Conservation (phyloP, 2,113 vertebrate species). For the Nesogale talazaci region DNA sequence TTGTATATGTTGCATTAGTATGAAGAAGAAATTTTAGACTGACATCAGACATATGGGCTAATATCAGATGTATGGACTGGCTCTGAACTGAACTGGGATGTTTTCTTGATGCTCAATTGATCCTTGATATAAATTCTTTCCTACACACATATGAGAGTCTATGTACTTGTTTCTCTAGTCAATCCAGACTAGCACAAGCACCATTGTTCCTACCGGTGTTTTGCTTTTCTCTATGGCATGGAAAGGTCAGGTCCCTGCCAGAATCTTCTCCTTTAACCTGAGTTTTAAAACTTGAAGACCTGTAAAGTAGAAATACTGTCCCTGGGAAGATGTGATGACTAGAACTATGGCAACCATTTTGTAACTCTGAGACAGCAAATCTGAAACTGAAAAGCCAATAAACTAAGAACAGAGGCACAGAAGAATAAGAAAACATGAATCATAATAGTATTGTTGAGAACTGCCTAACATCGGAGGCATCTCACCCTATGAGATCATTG, state of each 20-base stretch:
- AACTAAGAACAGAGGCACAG: background rate
- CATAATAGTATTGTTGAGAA: background rate
- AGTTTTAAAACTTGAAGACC: background rate
- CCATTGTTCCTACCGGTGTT: background rate
- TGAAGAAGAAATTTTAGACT: too few species aligned
- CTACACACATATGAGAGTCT: too few species aligned
- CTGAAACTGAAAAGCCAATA: conserved; percentile 25
- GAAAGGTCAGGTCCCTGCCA: background rate
- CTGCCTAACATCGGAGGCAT: background rate
- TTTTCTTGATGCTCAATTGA: too few species aligned
- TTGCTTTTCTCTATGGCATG: background rate
- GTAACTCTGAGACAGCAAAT: background rate
- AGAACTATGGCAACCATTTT: background rate
- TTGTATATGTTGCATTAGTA: too few species aligned
- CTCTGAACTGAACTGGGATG: too few species aligned
- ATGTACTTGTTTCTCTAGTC: too few species aligned
- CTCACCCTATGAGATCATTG: background rate
- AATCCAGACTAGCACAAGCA: too few species aligned
- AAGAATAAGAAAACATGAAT: background rate
- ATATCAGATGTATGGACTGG: too few species aligned
- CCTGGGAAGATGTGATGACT: background rate
- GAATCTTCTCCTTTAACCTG: background rate
- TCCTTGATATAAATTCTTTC: too few species aligned
- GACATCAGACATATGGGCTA: too few species aligned
- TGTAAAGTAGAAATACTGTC: background rate